These are phyloP conservation scores for Agrotis ipsilon DNA, from an alignment of 2,888 invertebrate species.

Conservation along the genomic window DNA sequence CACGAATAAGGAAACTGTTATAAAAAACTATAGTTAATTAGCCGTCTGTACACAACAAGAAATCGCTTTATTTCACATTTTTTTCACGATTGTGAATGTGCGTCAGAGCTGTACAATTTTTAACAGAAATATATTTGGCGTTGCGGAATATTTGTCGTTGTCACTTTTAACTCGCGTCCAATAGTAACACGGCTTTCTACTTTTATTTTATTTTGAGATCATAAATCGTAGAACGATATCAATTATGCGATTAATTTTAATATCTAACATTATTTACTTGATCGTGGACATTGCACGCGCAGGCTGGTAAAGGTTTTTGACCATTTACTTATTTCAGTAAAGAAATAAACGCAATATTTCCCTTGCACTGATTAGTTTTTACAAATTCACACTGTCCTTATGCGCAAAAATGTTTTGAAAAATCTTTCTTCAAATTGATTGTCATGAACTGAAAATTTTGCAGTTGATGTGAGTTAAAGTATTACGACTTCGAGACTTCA, in stretches of 20 bases:
- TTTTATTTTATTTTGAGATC: slow-evolving; percentile 17
- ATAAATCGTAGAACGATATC: slow-evolving; percentile 34
- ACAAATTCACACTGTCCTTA: too few relatives aligned
- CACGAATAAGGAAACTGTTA: slow-evolving; percentile 29
- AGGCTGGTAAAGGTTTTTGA: background rate
- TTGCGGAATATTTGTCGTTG: slow-evolving; percentile 35
- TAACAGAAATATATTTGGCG: slow-evolving; percentile 44
- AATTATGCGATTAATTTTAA: slow-evolving; percentile 33
- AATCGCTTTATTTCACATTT: slow-evolving; percentile 16
- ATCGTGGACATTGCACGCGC: slow-evolving; percentile 7
- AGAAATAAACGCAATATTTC: slow-evolving; percentile 4
- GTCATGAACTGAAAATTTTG: too few relatives aligned
- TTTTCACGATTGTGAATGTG: slow-evolving; percentile 29
- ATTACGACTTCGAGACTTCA: too few relatives aligned
- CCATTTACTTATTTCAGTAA: slow-evolving; percentile 10
- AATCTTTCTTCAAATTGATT: too few relatives aligned
- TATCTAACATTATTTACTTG: slow-evolving; percentile 33
- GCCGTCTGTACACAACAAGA: slow-evolving; percentile 2
- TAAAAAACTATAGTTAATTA: slow-evolving; percentile 27
- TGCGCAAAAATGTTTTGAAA: too few relatives aligned
- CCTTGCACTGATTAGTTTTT: background rate
- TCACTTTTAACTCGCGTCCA: slow-evolving; percentile 22
- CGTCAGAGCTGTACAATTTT: slow-evolving; percentile 43
- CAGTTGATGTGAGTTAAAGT: too few relatives aligned
- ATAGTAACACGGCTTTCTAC: slow-evolving; percentile 20